Base-by-base conservation (phyloP, 2,797 vertebrate species). In the Scomberomorus guttatus region DNA sequence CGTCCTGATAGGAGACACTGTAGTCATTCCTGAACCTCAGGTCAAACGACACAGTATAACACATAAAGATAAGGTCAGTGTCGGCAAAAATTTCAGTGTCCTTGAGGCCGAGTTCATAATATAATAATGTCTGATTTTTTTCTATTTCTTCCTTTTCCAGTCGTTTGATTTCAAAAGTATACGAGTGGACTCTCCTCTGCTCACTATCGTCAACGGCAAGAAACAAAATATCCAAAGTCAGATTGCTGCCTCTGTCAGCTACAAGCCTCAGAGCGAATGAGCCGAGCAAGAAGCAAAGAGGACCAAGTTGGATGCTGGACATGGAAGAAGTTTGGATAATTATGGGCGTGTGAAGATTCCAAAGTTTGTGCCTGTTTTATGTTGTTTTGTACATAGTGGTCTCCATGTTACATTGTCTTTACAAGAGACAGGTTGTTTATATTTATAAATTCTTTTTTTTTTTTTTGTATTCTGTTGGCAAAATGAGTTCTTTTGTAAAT, bases 121-220 rank as follows among this genome's bases (percentile, higher is more conserved):
- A 8, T 5, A 48, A 11, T 5, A 3, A 15, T 1, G 0, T 27
- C 2, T 11, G 3, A 6, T 50, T 3, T 25, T 27, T 48, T 0
- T 2, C 5, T 0, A 60, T 25, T 74, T n/a, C 11, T 87, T 32
- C 72, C 20, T 70, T 55, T 48, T 50, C 46, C 84, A 98, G 97
- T 93, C 93, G 1, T 97, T 95, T 80, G 93, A 96, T 77, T 98
- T 98, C 89, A 94, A 95, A 80, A 96, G 96, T 88, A 94, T 98
- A 90, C 96, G 97, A 6, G 96, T 98, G 89, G 97, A 97, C 81
- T 96, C 97, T 0, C 97, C 97, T 17, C 91, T 97, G 66, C 91
- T 96, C 48, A 94, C 98, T 20, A 94, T 98, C 20, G 97, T 98
- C 83, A 98, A 98, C 6, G 96, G 97, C 39, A 98, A 97, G 87